These are phyloP conservation scores for Pheucticus melanocephalus DNA, from an alignment of 2,113 vertebrate genomes.

Conservation along the genomic window DNA sequence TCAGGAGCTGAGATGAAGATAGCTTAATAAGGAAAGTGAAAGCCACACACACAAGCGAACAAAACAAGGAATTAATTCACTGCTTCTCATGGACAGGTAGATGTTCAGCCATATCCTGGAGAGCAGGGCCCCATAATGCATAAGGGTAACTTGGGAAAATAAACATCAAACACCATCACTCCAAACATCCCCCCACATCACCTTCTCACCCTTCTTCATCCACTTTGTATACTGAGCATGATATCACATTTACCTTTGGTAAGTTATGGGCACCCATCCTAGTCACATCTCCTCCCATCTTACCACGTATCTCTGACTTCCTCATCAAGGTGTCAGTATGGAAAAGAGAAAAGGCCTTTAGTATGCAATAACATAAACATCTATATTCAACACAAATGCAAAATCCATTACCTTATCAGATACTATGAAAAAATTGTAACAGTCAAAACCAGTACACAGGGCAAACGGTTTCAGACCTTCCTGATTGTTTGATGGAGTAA, in stretches of 20 bases:
- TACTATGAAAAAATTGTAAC: background rate
- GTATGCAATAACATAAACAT: background rate
- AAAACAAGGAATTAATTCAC: background rate
- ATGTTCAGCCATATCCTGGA: background rate
- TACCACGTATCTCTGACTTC: too few species aligned
- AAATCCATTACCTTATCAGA: background rate
- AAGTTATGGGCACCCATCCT: background rate
- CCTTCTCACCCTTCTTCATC: background rate
- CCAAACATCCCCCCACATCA: background rate
- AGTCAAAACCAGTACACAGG: background rate
- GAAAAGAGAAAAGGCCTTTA: background rate
- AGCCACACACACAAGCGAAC: background rate
- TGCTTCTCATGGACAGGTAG: background rate
- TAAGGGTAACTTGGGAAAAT: background rate
- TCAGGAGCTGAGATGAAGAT: background rate
- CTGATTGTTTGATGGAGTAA: background rate
- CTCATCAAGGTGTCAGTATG: background rate
- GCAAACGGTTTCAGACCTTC: background rate
- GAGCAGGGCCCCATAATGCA: background rate
- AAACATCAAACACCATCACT: background rate
- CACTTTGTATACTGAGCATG: background rate
- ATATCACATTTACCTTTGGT: background rate
- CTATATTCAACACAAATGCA: background rate
- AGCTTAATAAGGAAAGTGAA: background rate
- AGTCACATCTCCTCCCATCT: background rate